Conservation (phyloP, 2,797 vertebrate species). For the Paedocypris micromegethes region DNA sequence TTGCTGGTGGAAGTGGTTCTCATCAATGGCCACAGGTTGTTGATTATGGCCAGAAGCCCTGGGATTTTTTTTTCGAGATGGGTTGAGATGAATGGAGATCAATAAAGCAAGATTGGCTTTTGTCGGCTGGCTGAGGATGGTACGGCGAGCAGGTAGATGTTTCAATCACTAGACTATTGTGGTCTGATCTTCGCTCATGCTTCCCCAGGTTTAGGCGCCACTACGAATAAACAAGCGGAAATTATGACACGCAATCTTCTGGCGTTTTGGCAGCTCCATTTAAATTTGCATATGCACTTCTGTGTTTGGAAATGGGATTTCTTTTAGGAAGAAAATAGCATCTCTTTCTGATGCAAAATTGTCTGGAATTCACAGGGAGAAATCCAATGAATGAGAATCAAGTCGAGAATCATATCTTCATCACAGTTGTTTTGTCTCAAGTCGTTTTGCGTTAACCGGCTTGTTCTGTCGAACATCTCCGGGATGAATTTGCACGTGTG, state of each 20-base stretch:
- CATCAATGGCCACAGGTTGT: conserved; percentile 20
- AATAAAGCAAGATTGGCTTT: background rate
- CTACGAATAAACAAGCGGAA: conserved; percentile 30
- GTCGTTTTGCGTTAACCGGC: conserved; percentile 23
- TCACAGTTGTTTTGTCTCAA: conserved; percentile 32
- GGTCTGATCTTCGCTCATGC: conserved; percentile 18
- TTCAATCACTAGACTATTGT: conserved; percentile 28
- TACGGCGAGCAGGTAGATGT: conserved; percentile 4
- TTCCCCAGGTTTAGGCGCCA: conserved; percentile 23
- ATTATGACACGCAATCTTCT: conserved; percentile 24
- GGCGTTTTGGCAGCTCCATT: conserved; percentile 18
- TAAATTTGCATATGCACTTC: conserved; percentile 26
- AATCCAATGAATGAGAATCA: conserved; percentile 32
- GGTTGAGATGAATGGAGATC: conserved; percentile 5
- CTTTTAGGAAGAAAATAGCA: conserved; percentile 35
- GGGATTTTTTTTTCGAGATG: background rate
- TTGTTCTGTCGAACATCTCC: conserved; percentile 13
- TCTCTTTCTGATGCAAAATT: conserved; percentile 29
- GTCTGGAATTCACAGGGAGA: conserved; percentile 38
- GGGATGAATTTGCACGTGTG: conserved; percentile 5
- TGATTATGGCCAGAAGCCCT: background rate
- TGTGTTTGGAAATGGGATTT: conserved; percentile 43
- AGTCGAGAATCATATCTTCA: conserved; percentile 29
- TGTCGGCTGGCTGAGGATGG: background rate
- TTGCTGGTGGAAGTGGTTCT: conserved; percentile 9